Percentiles rank a stretch among this genome's conserved stretches.
phyloP scores from a whole-genome alignment of 1,140 invertebrate genomes.

The Lysiphlebus fabarum region DNA sequence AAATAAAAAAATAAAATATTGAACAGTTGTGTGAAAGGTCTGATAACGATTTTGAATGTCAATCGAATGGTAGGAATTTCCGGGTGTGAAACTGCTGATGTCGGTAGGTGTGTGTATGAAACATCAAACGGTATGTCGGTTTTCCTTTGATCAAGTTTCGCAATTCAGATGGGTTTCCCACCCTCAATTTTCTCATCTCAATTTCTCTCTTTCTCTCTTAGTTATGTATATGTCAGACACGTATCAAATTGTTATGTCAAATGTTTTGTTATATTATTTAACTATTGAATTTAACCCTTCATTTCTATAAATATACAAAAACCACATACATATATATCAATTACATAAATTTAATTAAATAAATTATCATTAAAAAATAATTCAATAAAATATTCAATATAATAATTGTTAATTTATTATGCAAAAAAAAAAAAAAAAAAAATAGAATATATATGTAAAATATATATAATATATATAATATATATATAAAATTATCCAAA shows the following conservation, averaged over 20 bases:
- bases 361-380: conserved; percentile 18
- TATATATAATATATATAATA: not conserved
- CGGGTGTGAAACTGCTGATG: conserved; percentile 31
- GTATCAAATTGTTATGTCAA: too few species aligned
- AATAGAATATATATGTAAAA: not conserved
- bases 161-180: conserved; percentile 36
- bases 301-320: too few species aligned
- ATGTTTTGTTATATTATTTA: too few species aligned
- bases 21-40: not conserved
- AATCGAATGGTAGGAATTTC: conserved; percentile 7
- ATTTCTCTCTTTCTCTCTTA: too few species aligned
- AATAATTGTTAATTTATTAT: not conserved
- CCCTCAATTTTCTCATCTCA: conserved; percentile 22
- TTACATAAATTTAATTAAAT: conserved; percentile 22
- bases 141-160: conserved; percentile 46
- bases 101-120: conserved; percentile 34
- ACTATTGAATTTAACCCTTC: too few species aligned
- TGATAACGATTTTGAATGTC: conserved; percentile 32
- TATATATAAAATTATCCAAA: not conserved
- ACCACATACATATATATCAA: too few species aligned
- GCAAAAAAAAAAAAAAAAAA: too few species aligned
- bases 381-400: too few species aligned
- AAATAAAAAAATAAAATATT: too few species aligned
- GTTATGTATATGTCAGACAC: too few species aligned
- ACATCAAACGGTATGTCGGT: conserved; percentile 41